phyloP scores from a whole-genome alignment of 2,797 vertebrate genomes.

The Sorex maritimensis region DNA sequence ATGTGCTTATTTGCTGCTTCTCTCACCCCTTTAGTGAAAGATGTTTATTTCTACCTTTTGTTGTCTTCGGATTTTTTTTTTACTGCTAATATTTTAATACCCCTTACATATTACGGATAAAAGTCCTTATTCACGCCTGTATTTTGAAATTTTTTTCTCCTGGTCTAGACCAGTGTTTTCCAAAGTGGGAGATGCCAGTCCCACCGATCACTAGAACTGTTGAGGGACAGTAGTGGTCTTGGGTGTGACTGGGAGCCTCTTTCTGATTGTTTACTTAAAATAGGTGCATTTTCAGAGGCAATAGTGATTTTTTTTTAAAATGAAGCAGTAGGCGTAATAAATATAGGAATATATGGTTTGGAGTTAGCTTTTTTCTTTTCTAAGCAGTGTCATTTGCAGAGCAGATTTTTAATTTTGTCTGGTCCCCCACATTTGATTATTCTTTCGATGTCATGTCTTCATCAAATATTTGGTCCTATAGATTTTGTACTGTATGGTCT shows the following conservation, averaged over 20 bases:
- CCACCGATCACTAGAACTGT: too few species aligned
- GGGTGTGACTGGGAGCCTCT: too few species aligned
- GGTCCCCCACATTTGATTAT: not conserved
- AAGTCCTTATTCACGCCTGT: not conserved
- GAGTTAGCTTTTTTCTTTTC: conserved; percentile 40
- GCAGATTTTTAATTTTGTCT: not conserved
- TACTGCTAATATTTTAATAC: not conserved
- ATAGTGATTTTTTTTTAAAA: too few species aligned
- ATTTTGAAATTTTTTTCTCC: not conserved
- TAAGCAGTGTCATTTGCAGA: not conserved
- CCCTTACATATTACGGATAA: not conserved
- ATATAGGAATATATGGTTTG: too few species aligned
- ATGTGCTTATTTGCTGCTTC: not conserved
- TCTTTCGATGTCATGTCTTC: not conserved
- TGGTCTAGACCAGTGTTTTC: not conserved
- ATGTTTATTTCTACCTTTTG: not conserved
- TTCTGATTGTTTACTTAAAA: not conserved
- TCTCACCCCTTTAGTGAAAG: conserved; percentile 9
- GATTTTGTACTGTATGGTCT: not conserved
- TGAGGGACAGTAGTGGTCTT: too few species aligned
- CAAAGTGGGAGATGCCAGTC: not conserved
- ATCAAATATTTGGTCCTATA: not conserved
- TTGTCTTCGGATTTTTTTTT: conserved; percentile 33
- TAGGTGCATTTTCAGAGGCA: too few species aligned
- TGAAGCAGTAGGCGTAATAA: too few species aligned